These are phyloP conservation scores for Fringilla coelebs DNA, from an alignment of 2,797 vertebrate genomes.

Conservation along the genomic window DNA sequence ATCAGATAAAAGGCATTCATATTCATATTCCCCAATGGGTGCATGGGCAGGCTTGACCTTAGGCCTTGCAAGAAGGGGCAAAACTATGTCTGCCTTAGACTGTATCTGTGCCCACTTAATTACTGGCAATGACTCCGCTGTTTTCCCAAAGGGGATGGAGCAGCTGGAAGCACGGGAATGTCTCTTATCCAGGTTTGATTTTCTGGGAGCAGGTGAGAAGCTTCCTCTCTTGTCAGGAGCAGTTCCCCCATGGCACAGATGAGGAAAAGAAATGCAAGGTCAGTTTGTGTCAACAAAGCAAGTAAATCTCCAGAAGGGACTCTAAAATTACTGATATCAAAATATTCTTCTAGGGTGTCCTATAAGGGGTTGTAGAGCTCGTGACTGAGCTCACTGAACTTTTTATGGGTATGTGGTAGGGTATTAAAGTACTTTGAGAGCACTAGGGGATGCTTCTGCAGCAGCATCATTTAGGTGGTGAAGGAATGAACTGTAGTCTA, in stretches of 20 bases:
- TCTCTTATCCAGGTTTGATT: background rate
- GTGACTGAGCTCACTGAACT: background rate
- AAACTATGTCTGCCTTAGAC: background rate
- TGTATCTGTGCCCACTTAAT: background rate
- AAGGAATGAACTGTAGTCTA: background rate
- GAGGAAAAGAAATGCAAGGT: background rate
- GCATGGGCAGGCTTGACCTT: background rate
- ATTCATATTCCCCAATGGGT: background rate
- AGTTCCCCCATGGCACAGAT: accelerated
- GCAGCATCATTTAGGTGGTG: background rate
- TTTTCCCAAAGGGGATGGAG: background rate
- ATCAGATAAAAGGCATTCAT: background rate
- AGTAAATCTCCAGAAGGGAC: background rate
- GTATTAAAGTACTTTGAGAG: background rate
- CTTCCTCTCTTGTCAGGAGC: background rate
- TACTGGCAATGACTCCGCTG: background rate
- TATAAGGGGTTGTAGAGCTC: background rate
- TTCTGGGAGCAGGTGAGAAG: background rate
- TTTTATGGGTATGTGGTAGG: background rate
- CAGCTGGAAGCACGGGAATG: background rate
- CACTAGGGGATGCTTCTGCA: background rate
- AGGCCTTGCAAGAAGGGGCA: background rate
- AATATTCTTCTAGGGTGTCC: background rate
- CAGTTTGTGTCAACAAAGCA: background rate
- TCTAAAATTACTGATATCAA: background rate